Percentiles rank a stretch among this genome's conserved stretches.
Evolutionary conservation across 2,888 invertebrate species (phyloP).

Genomic region (Neoaliturus tenellus): DNA sequence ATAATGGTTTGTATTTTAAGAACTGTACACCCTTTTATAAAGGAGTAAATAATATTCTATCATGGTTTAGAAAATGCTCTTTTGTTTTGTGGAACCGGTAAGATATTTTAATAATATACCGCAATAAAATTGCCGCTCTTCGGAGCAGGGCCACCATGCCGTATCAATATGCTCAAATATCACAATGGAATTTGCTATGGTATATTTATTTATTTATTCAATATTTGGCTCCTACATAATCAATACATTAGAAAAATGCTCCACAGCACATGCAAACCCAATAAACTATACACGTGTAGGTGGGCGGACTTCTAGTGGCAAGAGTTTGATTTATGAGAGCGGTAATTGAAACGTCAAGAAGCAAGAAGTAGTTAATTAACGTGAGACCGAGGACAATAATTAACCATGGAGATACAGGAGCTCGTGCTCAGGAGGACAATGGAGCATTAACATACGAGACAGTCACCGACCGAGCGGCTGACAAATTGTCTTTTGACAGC

Average conservation of each 20-base stretch:
- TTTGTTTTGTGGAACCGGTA: no score
- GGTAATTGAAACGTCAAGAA: conserved; percentile 37
- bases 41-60: no score
- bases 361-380: background rate
- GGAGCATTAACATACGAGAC: conserved; percentile 14
- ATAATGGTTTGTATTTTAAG: no score
- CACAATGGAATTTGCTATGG: no score
- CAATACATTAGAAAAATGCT: background rate
- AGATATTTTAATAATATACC: no score
- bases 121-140: no score
- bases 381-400: background rate
- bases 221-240: no score
- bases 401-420: background rate
- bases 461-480: background rate
- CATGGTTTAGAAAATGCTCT: no score
- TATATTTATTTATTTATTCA: no score
- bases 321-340: conserved; percentile 11
- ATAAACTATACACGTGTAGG: background rate
- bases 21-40: no score
- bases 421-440: conserved; percentile 12
- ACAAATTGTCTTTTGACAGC: conserved; percentile 5
- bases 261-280: background rate
- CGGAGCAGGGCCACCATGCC: no score
- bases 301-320: background rate
- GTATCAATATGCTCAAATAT: no score